Evolutionary conservation across 2,113 vertebrate species (phyloP), one percentile per base, ranked within the genome.

Genomic region (Engystomops pustulosus): DNA sequence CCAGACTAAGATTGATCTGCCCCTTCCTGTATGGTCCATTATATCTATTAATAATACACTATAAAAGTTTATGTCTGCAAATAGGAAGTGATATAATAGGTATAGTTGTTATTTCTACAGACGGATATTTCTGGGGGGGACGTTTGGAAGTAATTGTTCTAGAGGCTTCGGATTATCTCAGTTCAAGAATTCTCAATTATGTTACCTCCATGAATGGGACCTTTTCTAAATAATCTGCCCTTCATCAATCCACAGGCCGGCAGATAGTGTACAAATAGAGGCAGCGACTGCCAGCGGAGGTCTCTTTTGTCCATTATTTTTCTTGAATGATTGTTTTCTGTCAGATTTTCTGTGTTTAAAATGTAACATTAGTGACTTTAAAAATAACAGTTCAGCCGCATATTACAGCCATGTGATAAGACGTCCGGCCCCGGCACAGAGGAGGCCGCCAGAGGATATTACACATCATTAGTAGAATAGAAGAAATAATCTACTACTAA

Each of bases 331-430:
- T 49, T 49, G 23, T 32, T 49, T 74, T 67, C 27, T 74, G 44
- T 47, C 70, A 74, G 41, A 30, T 27, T 74, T 67, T 67, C 62
- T 36, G 32, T 74, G 70, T 74, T 74, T 72, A 30, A 72, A n/a
- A 8, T 27, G 41, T 72, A 47, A 17, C 41, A 72, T 72, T 72
- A 72, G 44, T 74, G 25, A 49, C 41, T 47, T 47, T 74, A 74
- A 38, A 45, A 23, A 72, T 72, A 47, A 74, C 44, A 47, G 12
- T 74, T 74, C 23, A 49, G n/a, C 44, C 18, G 6, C 44, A 30
- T 49, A 17, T 49, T 74, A 3, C 25, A 74, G 44, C 23, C 15
- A 30, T 18, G 10, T 25, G 25, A 72, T 27, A 47, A 72, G 2
- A 30, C 12, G 0, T 9, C 36, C 67, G 23, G 36, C 34, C 2